Conservation (phyloP, 2,113 vertebrate species). For the Procavia capensis region DNA sequence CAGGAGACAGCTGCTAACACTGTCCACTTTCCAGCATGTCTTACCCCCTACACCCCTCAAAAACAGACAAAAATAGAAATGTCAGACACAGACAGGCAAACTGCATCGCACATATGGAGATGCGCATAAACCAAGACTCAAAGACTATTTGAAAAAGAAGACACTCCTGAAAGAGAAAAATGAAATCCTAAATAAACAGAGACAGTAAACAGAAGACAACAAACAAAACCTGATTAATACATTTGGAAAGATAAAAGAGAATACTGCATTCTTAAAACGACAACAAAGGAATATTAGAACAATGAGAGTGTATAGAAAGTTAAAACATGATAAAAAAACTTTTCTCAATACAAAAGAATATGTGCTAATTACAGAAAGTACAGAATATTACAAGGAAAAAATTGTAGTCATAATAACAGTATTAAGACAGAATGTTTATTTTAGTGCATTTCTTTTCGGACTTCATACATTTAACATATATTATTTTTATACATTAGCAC, state of each 20-base stretch:
- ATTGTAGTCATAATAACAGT: not conserved
- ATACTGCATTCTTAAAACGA: not conserved
- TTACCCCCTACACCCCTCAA: not conserved
- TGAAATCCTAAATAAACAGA: not conserved
- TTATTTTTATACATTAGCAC: not conserved
- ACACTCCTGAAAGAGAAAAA: not conserved
- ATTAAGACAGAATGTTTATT: not conserved
- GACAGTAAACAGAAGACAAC: not conserved
- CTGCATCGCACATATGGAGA: not conserved
- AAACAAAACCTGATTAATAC: not conserved
- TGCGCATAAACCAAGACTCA: not conserved
- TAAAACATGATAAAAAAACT: not conserved
- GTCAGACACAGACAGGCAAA: not conserved
- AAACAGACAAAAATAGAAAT: not conserved
- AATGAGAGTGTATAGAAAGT: not conserved
- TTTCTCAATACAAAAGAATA: not conserved
- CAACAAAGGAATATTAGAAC: not conserved
- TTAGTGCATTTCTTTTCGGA: not conserved
- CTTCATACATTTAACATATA: not conserved
- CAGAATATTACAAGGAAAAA: not conserved
- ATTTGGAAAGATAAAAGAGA: not conserved
- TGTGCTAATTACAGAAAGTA: not conserved
- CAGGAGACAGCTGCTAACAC: not conserved
- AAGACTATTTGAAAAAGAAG: not conserved
- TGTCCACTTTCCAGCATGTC: accelerated